Conservation (phyloP, 2,797 vertebrate genomes). For the Podargus strigoides region DNA sequence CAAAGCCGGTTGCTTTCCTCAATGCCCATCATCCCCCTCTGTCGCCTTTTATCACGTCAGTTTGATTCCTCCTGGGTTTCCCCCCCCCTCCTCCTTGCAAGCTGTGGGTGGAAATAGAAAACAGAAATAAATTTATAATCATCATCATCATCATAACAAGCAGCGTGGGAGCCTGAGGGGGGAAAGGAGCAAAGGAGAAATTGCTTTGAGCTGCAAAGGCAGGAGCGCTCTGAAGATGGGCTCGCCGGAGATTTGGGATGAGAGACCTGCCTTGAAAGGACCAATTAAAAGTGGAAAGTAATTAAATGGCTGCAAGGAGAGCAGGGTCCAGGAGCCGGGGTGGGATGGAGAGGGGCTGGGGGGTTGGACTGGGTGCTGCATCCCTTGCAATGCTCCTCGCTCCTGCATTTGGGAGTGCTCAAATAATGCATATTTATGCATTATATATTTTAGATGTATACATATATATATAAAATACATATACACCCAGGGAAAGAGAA, state of each 20-base stretch:
- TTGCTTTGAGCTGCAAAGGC: not conserved
- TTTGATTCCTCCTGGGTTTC: not conserved
- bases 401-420: not conserved
- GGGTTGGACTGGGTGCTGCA: not conserved
- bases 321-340: not conserved
- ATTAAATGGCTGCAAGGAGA: not conserved
- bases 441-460: not conserved
- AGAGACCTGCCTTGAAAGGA: not conserved
- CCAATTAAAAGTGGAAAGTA: not conserved
- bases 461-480: too few species aligned
- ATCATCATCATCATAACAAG: not conserved
- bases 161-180: not conserved
- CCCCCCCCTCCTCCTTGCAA: not conserved
- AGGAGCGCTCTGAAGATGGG: not conserved
- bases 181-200: not conserved
- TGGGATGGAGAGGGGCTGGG: not conserved
- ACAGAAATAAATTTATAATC: not conserved
- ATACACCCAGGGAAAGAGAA: not conserved
- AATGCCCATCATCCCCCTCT: not conserved
- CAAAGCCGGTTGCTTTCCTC: not conserved
- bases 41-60: not conserved
- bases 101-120: not conserved
- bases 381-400: not conserved
- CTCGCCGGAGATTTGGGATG: not conserved
- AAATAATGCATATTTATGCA: fast-evolving